A percentile compares a stretch with the other conserved stretches of the same genome.
Conservation (phyloP, 2,113 vertebrate species). For the Gasterosteus aculeatus region DNA sequence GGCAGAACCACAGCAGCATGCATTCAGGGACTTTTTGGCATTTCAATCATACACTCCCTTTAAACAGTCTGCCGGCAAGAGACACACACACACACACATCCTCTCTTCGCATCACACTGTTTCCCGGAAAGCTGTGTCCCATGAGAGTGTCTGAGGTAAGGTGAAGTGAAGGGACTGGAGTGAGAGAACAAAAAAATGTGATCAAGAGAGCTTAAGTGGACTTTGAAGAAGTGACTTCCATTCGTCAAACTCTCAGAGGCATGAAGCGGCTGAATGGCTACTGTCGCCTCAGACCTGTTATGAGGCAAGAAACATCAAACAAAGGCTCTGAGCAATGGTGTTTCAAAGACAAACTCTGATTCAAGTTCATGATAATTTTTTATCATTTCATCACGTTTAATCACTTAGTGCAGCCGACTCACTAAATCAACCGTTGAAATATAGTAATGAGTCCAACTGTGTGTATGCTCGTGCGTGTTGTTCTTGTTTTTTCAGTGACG, state of each 20-base stretch:
- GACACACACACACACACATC: background rate
- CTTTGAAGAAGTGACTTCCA: slow-evolving; percentile 34
- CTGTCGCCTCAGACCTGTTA: slow-evolving; percentile 2
- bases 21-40: slow-evolving; percentile 20
- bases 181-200: slow-evolving; percentile 3
- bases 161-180: background rate
- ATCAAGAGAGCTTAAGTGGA: slow-evolving; percentile 38
- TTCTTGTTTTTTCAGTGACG: too few relatives aligned
- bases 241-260: slow-evolving; percentile 25
- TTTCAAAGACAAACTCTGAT: background rate
- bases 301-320: background rate
- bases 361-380: background rate
- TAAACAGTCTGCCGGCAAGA: background rate
- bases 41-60: background rate
- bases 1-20: slow-evolving; percentile 3
- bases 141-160: slow-evolving; percentile 30
- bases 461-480: too few relatives aligned
- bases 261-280: slow-evolving; percentile 20
- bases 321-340: background rate
- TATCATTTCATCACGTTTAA: background rate
- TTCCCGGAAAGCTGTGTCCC: slow-evolving; percentile 20
- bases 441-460: too few relatives aligned
- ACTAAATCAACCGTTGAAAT: background rate
- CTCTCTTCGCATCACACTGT: slow-evolving; percentile 6
- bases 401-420: background rate